These are phyloP conservation scores for Mamestra brassicae DNA, from an alignment of 2,888 invertebrate genomes.

Conservation along the genomic window DNA sequence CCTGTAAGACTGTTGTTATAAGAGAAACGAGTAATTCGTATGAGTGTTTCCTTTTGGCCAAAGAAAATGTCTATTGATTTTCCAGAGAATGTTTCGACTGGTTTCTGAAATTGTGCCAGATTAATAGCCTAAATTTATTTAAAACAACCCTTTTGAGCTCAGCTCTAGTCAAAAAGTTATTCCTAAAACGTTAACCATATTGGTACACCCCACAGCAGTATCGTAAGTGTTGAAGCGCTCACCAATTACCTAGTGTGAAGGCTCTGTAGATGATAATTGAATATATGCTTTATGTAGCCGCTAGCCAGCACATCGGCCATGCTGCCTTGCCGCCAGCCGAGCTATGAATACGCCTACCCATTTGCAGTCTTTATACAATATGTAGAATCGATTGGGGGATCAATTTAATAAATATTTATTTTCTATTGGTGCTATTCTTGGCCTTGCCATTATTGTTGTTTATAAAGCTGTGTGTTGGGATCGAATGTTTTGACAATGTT, in stretches of 20 bases:
- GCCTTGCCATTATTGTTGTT: constrained; percentile 14
- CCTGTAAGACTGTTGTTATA: too few species aligned
- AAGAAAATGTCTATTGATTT: background rate
- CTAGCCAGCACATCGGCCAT: constrained; percentile 18
- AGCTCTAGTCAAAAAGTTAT: background rate
- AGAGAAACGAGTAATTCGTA: too few species aligned
- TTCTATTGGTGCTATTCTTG: constrained; percentile 25
- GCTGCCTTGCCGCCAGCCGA: background rate
- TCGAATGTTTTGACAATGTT: background rate
- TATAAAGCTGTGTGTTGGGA: constrained; percentile 5
- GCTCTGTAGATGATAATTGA: constrained; percentile 83
- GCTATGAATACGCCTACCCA: constrained; percentile 57
- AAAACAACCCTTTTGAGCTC: background rate
- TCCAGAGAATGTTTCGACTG: background rate
- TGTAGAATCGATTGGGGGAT: constrained; percentile 46
- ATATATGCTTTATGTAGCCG: constrained; percentile 82
- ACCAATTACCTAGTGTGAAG: constrained; percentile 87
- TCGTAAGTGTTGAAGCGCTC: constrained; percentile 79
- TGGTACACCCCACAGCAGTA: constrained; percentile 57
- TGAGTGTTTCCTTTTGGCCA: too few species aligned
- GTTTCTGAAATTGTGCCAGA: background rate
- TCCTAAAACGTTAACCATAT: constrained; percentile 38
- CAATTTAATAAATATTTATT: constrained; percentile 48
- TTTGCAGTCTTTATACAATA: constrained; percentile 50
- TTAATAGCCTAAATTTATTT: background rate